A percentile compares a stretch with the other conserved stretches of the same genome.
These are phyloP conservation scores for Hypotaenidia philippensis DNA, from an alignment of 2,797 vertebrate species.

Conservation along the genomic window DNA sequence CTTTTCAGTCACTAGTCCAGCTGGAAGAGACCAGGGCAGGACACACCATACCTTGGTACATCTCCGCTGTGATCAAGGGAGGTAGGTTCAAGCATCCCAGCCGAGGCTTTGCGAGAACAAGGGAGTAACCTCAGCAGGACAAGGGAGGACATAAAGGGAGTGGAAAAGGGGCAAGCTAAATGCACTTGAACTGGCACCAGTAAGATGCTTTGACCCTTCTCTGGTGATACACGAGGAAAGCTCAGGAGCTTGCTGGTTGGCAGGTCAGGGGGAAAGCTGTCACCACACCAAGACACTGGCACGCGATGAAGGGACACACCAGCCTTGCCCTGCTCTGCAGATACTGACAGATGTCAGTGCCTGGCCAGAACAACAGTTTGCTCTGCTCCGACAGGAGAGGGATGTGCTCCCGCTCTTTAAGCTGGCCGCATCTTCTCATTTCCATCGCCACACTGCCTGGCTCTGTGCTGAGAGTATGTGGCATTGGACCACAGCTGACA, in stretches of 20 bases:
- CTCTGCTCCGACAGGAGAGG: background rate
- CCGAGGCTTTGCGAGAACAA: background rate
- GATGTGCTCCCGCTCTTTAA: background rate
- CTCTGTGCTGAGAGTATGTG: background rate
- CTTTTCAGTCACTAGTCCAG: background rate
- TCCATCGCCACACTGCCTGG: background rate
- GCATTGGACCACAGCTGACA: background rate
- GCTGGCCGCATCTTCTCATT: background rate
- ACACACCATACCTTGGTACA: accelerated
- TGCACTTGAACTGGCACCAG: accelerated
- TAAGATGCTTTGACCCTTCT: accelerated
- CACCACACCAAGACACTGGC: accelerated
- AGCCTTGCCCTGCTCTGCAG: background rate
- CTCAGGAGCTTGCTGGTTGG: background rate
- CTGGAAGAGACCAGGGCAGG: background rate
- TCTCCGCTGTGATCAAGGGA: background rate
- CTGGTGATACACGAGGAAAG: background rate
- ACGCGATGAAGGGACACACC: background rate
- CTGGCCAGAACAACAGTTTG: background rate
- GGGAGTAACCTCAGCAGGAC: background rate
- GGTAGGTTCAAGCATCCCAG: background rate
- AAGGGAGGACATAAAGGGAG: accelerated
- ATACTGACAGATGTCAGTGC: background rate
- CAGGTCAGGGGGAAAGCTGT: background rate
- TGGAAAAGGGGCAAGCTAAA: background rate